Percentiles rank a stretch among this genome's conserved stretches.
Conservation (phyloP, 92 coral and sea anemone genomes). For the Epizoanthus illoricatus region DNA sequence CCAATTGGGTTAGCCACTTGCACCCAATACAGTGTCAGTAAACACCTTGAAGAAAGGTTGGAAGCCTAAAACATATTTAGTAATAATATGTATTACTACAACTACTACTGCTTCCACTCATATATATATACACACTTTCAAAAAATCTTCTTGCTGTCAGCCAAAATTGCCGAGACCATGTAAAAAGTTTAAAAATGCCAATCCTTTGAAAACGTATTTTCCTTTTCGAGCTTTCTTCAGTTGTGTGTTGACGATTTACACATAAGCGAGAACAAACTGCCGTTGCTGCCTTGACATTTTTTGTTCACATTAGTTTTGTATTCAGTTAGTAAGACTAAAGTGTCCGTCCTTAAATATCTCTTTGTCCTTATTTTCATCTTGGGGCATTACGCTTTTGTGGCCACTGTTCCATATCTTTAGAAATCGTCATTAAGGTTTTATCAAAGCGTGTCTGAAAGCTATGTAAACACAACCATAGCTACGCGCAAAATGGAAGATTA, state of each 20-base stretch:
- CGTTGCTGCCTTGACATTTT: not conserved
- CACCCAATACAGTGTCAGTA: too few relatives aligned
- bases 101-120: too few relatives aligned
- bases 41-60: too few relatives aligned
- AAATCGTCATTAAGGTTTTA: not conserved
- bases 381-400: slow-evolving; percentile 6
- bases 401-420: slow-evolving; percentile 12
- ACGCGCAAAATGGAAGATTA: slow-evolving; percentile 31
- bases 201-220: not conserved
- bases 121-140: too few relatives aligned
- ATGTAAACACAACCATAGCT: slow-evolving; percentile 39
- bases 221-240: not conserved
- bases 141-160: not conserved
- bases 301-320: not conserved
- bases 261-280: not conserved
- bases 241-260: not conserved
- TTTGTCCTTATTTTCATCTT: not conserved
- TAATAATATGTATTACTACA: too few relatives aligned
- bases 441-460: slow-evolving; percentile 41
- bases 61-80: too few relatives aligned
- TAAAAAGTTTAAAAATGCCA: not conserved
- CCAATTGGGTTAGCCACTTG: too few relatives aligned
- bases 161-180: not conserved
- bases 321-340: not conserved
- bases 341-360: not conserved